phyloP scores from a whole-genome alignment of 2,888 invertebrate species.

The Calliphora vomitoria region DNA sequence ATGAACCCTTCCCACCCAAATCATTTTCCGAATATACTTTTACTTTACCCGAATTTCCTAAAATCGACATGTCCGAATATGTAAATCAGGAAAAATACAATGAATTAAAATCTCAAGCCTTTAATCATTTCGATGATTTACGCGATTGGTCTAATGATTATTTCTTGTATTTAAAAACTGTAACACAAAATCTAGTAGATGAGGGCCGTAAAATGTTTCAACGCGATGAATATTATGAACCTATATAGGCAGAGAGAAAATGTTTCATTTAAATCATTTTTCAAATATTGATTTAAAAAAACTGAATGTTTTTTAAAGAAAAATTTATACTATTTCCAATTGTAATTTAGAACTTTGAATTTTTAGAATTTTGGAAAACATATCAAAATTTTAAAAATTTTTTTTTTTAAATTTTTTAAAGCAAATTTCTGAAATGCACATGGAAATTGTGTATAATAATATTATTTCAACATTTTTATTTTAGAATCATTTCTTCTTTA shows the following conservation, averaged over 20 bases:
- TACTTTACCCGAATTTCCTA: conserved; percentile 80
- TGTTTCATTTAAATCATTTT: conserved; percentile 15
- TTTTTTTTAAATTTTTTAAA: too few species aligned
- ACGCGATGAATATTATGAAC: conserved; percentile 79
- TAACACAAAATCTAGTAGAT: conserved; percentile 86
- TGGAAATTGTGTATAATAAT: not conserved
- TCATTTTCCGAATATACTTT: conserved; percentile 80
- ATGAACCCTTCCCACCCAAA: conserved; percentile 83
- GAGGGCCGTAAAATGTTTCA: conserved; percentile 85
- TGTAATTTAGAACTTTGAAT: too few species aligned
- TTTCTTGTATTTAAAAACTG: conserved; percentile 85
- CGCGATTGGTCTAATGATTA: conserved; percentile 84
- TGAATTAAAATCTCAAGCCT: conserved; percentile 85
- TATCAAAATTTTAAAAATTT: too few species aligned
- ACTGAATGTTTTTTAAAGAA: too few species aligned
- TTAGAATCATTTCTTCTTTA: not conserved
- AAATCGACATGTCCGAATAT: conserved; percentile 80
- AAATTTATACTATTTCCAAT: too few species aligned
- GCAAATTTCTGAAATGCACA: too few species aligned
- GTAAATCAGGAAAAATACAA: conserved; percentile 79
- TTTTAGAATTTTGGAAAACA: too few species aligned
- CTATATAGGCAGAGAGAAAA: conserved; percentile 75
- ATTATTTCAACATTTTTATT: conserved; percentile 2
- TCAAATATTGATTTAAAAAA: too few species aligned
- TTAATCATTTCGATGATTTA: conserved; percentile 85